Percentiles rank a stretch among this genome's conserved stretches.
Conservation (phyloP, 2,888 invertebrate species). For the Nephrotoma flavescens region DNA sequence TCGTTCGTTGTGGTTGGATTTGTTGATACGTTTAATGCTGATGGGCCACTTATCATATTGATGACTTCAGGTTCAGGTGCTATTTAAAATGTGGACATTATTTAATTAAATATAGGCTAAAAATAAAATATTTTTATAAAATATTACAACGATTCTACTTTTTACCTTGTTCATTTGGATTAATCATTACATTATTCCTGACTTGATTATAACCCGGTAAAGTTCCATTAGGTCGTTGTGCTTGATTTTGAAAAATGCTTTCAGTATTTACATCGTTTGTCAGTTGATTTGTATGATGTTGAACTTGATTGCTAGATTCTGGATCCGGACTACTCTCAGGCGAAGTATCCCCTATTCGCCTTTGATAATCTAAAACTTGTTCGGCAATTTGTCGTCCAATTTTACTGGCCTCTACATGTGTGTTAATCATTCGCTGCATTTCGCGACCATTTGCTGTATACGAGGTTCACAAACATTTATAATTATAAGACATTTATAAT, state of each 20-base stretch:
- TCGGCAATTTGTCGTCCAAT: constrained; percentile 75
- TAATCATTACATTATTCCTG: constrained; percentile 28
- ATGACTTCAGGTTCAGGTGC: constrained; percentile 37
- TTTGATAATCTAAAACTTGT: constrained; percentile 49
- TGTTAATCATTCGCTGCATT: constrained; percentile 55
- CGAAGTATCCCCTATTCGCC: constrained; percentile 36
- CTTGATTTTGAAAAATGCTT: constrained; percentile 4
- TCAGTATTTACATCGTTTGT: constrained; percentile 9
- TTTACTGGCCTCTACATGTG: constrained; percentile 68
- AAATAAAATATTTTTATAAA: neutral
- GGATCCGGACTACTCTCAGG: constrained; percentile 18
- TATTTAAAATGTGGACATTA: neutral
- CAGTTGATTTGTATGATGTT: neutral
- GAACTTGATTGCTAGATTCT: constrained; percentile 4
- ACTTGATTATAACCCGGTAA: constrained; percentile 17
- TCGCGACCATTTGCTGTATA: constrained; percentile 40
- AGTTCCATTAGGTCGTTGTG: constrained; percentile 12
- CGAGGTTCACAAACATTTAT: neutral
- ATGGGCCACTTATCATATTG: constrained; percentile 38
- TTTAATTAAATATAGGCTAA: neutral
- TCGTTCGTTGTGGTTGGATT: constrained; percentile 35
- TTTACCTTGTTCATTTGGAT: constrained; percentile 16
- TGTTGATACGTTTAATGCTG: constrained; percentile 12
- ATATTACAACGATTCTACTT: neutral
- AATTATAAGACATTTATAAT: neutral